Base-by-base conservation (phyloP, 2,888 invertebrate species). In the Zygogramma bicolorata region DNA sequence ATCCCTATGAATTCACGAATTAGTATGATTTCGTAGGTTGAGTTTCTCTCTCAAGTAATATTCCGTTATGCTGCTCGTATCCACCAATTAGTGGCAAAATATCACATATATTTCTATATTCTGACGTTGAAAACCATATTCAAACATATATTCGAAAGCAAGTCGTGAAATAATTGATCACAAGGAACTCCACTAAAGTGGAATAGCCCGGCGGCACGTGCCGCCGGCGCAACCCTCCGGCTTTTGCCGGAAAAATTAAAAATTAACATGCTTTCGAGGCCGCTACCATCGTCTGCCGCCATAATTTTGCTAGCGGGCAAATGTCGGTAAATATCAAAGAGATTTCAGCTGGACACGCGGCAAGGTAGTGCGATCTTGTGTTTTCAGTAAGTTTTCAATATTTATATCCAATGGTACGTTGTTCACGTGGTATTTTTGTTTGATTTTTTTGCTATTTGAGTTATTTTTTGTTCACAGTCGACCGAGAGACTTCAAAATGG, bases 361-460 rank as follows among this genome's bases (percentile, higher is more conserved):
- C 25, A 22, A 57, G 27, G 57, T 13, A 15, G 13, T 27, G 57
- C 27, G 57, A 57, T 25, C 27, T 25, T 57, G 57, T 25, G n/a
- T 25, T 20, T 57, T 57, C 25, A 57, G 57, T 22, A 10, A 57
- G 57, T 57, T 57, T 22, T 27, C 2, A 57, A 27, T 57, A 27
- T 57, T 57, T 57, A 22, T 53, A 53, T 53, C 3, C 20, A 53
- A 53, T 22, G 53, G 53, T 53, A 53, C 53, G 57, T 57, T 57
- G 25, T 57, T 57, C 13, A 34, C 13, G 25, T 57, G 57, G 57
- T 27, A 57, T 57, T 57, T 57, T 15, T 27, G 5, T 20, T 57
- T 57, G 57, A 5, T n/a, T 57, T 57, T 8, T 20, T 0, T 2
- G 34, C n/a, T n/a, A n/a, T n/a, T n/a, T n/a, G n/a, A n/a, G n/a